These are phyloP conservation scores for Steinernema carpocapsae DNA, from an alignment of 2,888 invertebrate genomes.

Conservation along the genomic window DNA sequence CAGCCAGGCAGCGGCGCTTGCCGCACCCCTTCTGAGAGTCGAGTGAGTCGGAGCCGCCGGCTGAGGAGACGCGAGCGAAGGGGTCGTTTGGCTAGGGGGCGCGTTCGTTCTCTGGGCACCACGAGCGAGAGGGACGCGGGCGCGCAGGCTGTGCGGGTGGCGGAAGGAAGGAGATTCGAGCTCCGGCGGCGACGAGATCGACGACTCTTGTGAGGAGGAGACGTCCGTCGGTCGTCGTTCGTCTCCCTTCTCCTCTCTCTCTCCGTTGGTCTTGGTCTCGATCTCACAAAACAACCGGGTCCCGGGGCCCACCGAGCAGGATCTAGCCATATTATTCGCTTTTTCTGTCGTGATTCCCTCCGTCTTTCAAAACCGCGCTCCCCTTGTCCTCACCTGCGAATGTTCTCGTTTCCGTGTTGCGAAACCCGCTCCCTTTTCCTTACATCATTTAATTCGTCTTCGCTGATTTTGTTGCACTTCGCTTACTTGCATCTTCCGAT, in stretches of 20 bases:
- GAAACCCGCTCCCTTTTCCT: too few relatives aligned
- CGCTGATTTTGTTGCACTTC: not conserved
- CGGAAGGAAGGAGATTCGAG: constrained; percentile 12
- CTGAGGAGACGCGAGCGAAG: not conserved
- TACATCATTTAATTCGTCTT: not conserved
- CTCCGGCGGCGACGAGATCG: constrained; percentile 13
- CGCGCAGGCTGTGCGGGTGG: constrained; percentile 34
- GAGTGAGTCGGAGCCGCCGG: too few relatives aligned
- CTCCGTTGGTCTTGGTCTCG: not conserved
- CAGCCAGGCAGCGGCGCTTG: too few relatives aligned
- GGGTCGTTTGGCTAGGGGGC: constrained; percentile 8
- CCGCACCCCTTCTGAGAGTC: too few relatives aligned
- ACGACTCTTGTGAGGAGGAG: constrained; percentile 28
- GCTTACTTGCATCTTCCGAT: not conserved
- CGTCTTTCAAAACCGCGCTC: not conserved
- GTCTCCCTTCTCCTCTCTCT: too few relatives aligned
- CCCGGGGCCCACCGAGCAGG: not conserved
- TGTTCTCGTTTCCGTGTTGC: not conserved
- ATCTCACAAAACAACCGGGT: constrained; percentile 16
- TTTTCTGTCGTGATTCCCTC: not conserved
- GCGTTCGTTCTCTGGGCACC: constrained; percentile 7
- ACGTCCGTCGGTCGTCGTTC: constrained; percentile 9
- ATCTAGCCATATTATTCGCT: not conserved
- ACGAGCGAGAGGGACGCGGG: not conserved
- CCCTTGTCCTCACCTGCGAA: not conserved